These are phyloP conservation scores for Oscheius sp. DNA, from an alignment of 2,888 invertebrate species.

Conservation along the genomic window DNA sequence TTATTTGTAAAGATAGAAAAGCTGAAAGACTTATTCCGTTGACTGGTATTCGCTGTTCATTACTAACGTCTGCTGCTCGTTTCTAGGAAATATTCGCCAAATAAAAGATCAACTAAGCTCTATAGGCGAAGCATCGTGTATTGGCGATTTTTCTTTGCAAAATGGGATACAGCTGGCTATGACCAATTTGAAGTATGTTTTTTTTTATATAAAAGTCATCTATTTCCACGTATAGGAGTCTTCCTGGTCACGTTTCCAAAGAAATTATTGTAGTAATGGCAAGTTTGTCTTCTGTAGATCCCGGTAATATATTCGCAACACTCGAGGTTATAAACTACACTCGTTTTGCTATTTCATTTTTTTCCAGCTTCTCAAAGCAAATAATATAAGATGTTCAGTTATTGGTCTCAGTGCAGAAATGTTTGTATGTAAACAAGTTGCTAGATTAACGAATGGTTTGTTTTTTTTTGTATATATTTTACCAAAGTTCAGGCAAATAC, in stretches of 20 bases:
- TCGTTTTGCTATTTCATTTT: neutral
- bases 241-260: conserved; percentile 93
- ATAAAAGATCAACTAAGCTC: conserved; percentile 75
- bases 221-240: conserved; percentile 76
- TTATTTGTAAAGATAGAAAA: conserved; percentile 89
- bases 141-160: conserved; percentile 94
- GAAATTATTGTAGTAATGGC: conserved; percentile 92
- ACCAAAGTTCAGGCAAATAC: conserved; percentile 74
- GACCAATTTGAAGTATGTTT: conserved; percentile 81
- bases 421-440: conserved; percentile 87
- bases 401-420: conserved; percentile 96
- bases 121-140: conserved; percentile 80
- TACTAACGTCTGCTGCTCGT: neutral
- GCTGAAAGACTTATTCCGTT: conserved; percentile 92
- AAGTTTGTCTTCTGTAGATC: conserved; percentile 95
- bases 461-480: neutral
- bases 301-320: conserved; percentile 88
- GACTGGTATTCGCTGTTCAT: conserved; percentile 81
- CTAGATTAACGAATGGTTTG: conserved; percentile 83
- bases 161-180: conserved; percentile 91
- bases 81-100: conserved; percentile 65
- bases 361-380: conserved; percentile 44
- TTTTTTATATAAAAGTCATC: neutral
- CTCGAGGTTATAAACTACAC: conserved; percentile 80
- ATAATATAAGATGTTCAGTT: conserved; percentile 89